phyloP scores from a whole-genome alignment of 2,797 vertebrate genomes.

The Manis crassicaudata region DNA sequence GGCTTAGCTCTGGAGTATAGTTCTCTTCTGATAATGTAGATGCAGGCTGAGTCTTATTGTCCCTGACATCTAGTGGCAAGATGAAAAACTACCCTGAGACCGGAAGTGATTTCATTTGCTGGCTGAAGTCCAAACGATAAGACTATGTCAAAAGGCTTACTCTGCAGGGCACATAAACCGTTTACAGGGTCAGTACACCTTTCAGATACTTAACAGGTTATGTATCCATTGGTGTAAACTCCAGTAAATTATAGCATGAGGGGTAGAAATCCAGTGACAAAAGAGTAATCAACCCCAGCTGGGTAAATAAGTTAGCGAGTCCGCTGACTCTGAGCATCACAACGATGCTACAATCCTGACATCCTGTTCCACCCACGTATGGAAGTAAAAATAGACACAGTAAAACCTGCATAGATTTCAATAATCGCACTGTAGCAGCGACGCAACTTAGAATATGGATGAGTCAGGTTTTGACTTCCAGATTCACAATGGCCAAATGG shows the following conservation, averaged over 20 bases:
- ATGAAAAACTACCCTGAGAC: slow-evolving; percentile 63
- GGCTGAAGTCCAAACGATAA: slow-evolving; percentile 12
- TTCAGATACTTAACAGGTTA: background rate
- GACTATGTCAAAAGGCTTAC: background rate
- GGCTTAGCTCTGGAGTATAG: background rate
- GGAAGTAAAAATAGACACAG: background rate
- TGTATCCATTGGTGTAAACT: background rate
- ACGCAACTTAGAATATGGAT: background rate
- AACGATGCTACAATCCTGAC: background rate
- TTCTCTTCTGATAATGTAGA: slow-evolving; percentile 18
- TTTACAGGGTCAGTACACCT: background rate
- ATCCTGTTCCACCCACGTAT: no score
- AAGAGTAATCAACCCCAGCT: background rate
- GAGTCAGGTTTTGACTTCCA: background rate
- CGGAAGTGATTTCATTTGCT: slow-evolving; percentile 19
- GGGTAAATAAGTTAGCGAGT: background rate
- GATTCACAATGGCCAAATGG: background rate
- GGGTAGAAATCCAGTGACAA: background rate
- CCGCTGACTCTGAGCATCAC: background rate
- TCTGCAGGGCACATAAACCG: background rate
- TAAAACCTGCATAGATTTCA: background rate
- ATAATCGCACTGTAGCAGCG: background rate
- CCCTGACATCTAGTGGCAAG: slow-evolving; percentile 79
- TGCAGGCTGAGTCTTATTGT: slow-evolving; percentile 48
- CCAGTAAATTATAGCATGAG: background rate